Base-by-base conservation (phyloP, 2,113 vertebrate genomes). In the Onychorhynchus coronatus region DNA sequence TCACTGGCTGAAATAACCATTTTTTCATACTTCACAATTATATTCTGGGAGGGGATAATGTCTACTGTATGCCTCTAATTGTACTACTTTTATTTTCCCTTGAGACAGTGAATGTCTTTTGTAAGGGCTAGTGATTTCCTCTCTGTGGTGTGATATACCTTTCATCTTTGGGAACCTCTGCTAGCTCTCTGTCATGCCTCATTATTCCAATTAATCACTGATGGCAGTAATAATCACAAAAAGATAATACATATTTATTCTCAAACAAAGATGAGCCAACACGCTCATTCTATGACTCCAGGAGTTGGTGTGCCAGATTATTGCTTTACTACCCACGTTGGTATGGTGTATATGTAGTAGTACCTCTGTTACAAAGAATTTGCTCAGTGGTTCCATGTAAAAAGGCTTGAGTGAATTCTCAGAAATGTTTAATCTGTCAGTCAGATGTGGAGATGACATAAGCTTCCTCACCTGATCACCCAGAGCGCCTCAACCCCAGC, bases 121-220 rank as follows among this genome's bases (percentile, higher is more conserved):
- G 47, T 56, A 59, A 84, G 65, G 68, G 39, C 35, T 61, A 89
- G 72, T 73, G 55, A 17, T 89, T 95, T 85, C 89, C 56, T 37
- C 12, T 86, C 47, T 56, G 24, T 63, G 39, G 3, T 58, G n/a
- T 49, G 76, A 72, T 44, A 21, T 1, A 85, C 53, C 73, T 93
- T 91, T 85, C 30, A 11, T 53, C 82, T 94, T 72, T 33, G 52
- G 62, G 56, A 96, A n/a, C 30, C 11, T 84, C 56, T 92, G 59
- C 52, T 93, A 84, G 46, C 50, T 87, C 73, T 53, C 66, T 6
- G 6, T 79, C 37, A 49, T 47, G 74, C 35, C 62, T 88, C 71
- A 70, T 95, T 91, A 76, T 87, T 91, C 37, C 86, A 75, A 5
- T 94, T 93, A 91, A 86, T 87, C 68, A 68, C 66, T 61, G 70